Conservation (phyloP, 2,113 vertebrate species). For the Baryphthengus martii region DNA sequence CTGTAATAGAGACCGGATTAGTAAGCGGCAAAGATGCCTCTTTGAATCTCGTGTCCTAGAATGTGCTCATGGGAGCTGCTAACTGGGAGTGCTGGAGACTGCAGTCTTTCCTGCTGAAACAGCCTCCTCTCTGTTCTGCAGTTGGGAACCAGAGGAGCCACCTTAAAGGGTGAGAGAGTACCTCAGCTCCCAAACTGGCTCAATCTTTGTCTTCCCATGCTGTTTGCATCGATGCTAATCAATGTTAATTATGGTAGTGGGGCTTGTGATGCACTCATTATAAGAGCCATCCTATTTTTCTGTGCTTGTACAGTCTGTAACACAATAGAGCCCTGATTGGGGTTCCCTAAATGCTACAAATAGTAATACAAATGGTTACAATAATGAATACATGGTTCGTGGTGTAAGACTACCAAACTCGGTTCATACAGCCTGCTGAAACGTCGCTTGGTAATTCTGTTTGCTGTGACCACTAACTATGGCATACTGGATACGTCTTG, state of each 20-base stretch:
- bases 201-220: conserved; percentile 56
- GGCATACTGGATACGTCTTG: neutral
- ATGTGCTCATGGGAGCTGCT: neutral
- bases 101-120: neutral
- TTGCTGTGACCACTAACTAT: neutral
- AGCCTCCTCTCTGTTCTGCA: neutral
- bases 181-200: conserved; percentile 4
- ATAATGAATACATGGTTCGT: conserved; percentile 5
- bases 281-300: conserved; percentile 47
- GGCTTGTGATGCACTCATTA: conserved; percentile 52
- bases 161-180: neutral
- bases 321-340: conserved; percentile 51
- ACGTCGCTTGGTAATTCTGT: neutral
- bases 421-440: neutral
- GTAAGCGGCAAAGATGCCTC: neutral
- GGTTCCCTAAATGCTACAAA: conserved; percentile 43
- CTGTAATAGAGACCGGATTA: neutral
- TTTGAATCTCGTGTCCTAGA: neutral
- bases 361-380: conserved; percentile 33
- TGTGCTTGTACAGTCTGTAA: conserved; percentile 8
- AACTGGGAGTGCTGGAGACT: neutral
- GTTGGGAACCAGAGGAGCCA: conserved; percentile 1
- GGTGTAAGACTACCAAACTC: neutral
- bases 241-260: conserved; percentile 58
- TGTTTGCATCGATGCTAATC: conserved; percentile 54